Base-by-base conservation (phyloP, 2,888 invertebrate genomes). In the Caradrina clavipalpis region DNA sequence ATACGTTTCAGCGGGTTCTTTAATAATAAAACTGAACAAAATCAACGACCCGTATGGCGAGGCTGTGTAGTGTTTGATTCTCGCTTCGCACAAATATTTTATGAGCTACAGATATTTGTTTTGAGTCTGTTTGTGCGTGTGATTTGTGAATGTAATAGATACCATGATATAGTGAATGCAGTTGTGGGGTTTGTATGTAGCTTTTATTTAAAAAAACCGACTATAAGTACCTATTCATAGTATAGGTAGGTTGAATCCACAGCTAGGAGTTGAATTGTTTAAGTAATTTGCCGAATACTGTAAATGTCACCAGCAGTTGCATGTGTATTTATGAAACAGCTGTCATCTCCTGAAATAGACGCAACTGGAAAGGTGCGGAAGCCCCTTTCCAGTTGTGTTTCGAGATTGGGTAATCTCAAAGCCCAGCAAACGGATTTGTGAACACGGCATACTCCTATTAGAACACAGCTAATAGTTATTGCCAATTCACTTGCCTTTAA, bases 101-200 rank as follows among this genome's bases (percentile, higher is more conserved):
- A 80, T 77, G 69, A 75, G 47, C 69, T 61, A 64, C 80, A 69
- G 69, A 64, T 75, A 79, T 77, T 77, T 75, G 75, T 64, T 77
- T 56, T 35, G 47, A 62, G 51, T 59, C 35, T 66, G 66, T 73
- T 76, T 74, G 53, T 64, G 69, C 31, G 54, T 61, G 42, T 64
- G 80, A 69, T 77, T 80, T 77, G 69, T 77, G 60, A 50, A 31
- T 74, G 35, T 68, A 59, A 74, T 73, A 79, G 50, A 65, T 55
- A 42, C 57, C 17, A 53, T 49, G 51, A 56, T 66, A 54, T 50
- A 73, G 39, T 19, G 50, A 66, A 54, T 58, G 53, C 35, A 51
- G 39, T 55, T n/a, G 39, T 19, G n/a, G 13, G 15, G 11, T 31
- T 15, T 2, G 11, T 13, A 1, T 17, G 19, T 15, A 11, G 6